Base-by-base conservation (phyloP, 1,140 invertebrate genomes). In the Drosophila auraria region DNA sequence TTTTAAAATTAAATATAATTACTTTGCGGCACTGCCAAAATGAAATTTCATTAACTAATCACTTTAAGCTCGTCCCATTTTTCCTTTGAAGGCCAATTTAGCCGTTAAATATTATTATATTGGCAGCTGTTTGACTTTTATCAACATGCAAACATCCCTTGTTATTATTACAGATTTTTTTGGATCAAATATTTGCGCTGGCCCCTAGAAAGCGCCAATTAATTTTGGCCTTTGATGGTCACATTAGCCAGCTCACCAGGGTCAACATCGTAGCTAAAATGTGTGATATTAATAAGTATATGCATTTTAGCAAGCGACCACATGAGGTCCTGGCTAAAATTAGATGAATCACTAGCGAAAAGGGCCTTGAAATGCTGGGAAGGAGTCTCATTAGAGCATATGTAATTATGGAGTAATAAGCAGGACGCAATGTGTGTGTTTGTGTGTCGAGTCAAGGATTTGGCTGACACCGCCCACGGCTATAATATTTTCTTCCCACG, bases 221-320 rank as follows among this genome's bases (percentile, higher is more conserved):
- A 87, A 74, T 80, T 71, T 69, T 80, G 76, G 54, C 76, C 81
- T 87, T 83, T 83, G 83, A 87, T 83, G 82, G 82, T 30, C 63
- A 62, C 56, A 81, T 81, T 81, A 70, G 65, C 77, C 53, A 53
- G 66, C 62, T 23, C 51, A 71, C 44, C 65, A 78, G 74, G 84
- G 69, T 44, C 72, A 51, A n/a, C 36, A 70, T 83, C 80, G 61
- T 54, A 49, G 54, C 69, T 60, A 62, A 69, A 64, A 30, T 69
- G 70, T 65, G 38, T 59, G 56, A 54, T 59, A 75, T 78, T 62
- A 69, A 70, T 78, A 20, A 20, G 20, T 20, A 79, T 71, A 58
- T 49, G 69, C 58, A 47, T 23, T 61, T 45, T 30, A 47, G n/a
- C 60, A 45, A 25, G 44, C 54, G 44, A 47, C 81, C 58, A 62